Evolutionary conservation across 2,797 vertebrate genomes (phyloP).

Genomic region (Nyctalus aviator): DNA sequence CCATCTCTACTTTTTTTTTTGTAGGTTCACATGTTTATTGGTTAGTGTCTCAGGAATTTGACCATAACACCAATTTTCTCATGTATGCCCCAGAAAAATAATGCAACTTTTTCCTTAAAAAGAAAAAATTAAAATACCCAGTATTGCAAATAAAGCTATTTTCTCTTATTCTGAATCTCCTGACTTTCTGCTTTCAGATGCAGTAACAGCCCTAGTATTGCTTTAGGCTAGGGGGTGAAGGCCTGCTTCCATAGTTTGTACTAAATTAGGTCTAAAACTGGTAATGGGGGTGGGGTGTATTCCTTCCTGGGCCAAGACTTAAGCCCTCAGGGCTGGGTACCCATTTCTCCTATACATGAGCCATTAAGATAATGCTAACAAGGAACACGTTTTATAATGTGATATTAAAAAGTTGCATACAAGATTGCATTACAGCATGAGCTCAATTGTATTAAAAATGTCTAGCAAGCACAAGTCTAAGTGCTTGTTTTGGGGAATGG

Average conservation of each 20-base stretch:
- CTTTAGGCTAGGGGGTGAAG: neutral
- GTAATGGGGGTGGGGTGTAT: neutral
- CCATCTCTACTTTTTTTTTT: neutral
- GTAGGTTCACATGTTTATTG: neutral
- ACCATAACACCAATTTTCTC: neutral
- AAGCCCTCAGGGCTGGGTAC: neutral
- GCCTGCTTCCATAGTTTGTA: neutral
- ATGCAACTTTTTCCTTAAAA: neutral
- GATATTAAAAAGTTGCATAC: neutral
- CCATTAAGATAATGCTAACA: neutral
- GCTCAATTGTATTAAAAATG: neutral
- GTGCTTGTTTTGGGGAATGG: neutral
- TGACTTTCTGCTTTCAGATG: conserved; percentile 40
- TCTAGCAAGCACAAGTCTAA: neutral
- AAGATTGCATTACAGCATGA: neutral
- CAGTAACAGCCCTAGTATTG: neutral
- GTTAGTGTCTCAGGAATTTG: neutral
- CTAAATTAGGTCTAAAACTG: neutral
- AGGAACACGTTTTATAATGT: neutral
- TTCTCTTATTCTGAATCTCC: conserved; percentile 46
- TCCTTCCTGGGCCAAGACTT: neutral
- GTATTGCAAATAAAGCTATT: conserved; percentile 39
- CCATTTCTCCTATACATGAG: conserved; percentile 7
- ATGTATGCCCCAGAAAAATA: neutral
- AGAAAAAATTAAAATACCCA: conserved; percentile 17